phyloP scores from a whole-genome alignment of 2,113 vertebrate genomes.

The Platycercus adscitus region DNA sequence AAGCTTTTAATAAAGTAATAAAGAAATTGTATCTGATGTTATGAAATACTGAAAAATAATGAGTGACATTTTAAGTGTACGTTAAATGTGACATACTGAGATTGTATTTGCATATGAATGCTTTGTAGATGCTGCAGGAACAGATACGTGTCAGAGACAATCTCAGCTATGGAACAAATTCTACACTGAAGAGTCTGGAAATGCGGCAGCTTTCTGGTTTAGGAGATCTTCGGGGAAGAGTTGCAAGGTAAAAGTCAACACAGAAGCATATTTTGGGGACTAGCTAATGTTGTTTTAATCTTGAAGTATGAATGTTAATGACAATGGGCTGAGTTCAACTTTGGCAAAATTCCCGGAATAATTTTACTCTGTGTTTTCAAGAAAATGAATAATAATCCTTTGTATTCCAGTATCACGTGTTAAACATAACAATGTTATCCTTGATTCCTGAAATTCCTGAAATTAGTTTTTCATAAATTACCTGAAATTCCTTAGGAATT shows the following conservation, averaged over 20 bases:
- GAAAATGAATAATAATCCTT: not conserved
- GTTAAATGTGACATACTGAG: not conserved
- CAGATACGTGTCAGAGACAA: constrained; percentile 83
- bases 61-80: constrained; percentile 15
- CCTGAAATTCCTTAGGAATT: not conserved
- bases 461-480: not conserved
- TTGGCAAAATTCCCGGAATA: constrained; percentile 36
- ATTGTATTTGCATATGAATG: constrained; percentile 41
- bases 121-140: constrained; percentile 76
- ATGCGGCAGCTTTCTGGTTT: constrained; percentile 80
- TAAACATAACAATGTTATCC: not conserved
- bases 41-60: not conserved
- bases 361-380: constrained; percentile 1
- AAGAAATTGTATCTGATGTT: not conserved
- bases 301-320: not conserved
- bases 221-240: constrained; percentile 81
- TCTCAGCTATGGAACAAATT: constrained; percentile 80
- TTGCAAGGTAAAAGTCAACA: constrained; percentile 72
- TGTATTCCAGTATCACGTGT: not conserved
- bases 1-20: not conserved
- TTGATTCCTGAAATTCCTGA: not conserved
- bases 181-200: constrained; percentile 81
- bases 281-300: not conserved
- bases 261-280: not conserved
- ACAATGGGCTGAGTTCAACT: not conserved